Evolutionary conservation across 2,113 vertebrate genomes (phyloP), one percentile per base, ranked within the genome.

Genomic region (Zeus faber): DNA sequence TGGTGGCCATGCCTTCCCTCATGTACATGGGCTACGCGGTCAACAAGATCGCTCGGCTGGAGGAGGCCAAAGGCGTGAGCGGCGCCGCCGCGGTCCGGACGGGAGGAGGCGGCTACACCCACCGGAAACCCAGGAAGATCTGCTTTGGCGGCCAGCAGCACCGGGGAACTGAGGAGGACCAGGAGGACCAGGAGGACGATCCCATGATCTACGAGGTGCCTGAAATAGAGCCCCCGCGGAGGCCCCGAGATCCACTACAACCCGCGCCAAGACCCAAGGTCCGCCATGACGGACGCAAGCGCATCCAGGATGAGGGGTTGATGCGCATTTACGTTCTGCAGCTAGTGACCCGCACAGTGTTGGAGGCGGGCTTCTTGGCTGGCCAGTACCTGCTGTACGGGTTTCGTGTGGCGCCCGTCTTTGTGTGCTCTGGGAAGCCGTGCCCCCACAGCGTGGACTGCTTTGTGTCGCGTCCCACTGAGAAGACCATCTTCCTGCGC

Each of bases 201-300:
- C 96, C 97, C 0, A 98, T 98, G 93, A 97, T 99, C 87, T 98
- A 97, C 53, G 94, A 97, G 18, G 95, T 98, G 49, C 93, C 93
- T 1, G 95, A 99, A 70, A 81, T 93, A 2, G 95, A 94, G 39
- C 94, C 89, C 0, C 87, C 92, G 0, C 89, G 84, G 54, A 91
- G 94, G 64, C 85, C 79, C 1, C 58, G 83, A 27, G 86, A 89
- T 43, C 82, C 86, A 5, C 72, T 87, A 63, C 87, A 87, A 74
- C 91, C 40, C 57, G 87, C 72, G 66, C 92, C 81, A 69, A 90
- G 78, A 81, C 81, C 84, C 67, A 89, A 50, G 77, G 79, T 4
- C 39, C 85, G 89, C 1, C 97, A 99, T 0, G 96, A 99, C 0
- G 88, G 97, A 1, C 85, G 97, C 11, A 88, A 83, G 26, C 92